phyloP scores from a whole-genome alignment of 2,888 invertebrate species.

The Syritta pipiens region DNA sequence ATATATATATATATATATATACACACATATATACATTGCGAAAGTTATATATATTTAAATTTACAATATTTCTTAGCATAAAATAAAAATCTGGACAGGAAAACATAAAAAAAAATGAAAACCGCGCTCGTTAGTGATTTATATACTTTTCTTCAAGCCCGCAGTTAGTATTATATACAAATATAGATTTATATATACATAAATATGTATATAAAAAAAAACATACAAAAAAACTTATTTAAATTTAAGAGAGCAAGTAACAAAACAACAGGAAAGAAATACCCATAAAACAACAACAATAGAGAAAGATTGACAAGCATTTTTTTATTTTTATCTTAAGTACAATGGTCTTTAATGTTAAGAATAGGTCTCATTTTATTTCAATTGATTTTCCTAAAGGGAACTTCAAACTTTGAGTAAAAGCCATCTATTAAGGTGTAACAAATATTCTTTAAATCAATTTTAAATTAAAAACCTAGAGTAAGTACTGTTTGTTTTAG shows the following conservation, averaged over 20 bases:
- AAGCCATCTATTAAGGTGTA: too few species aligned
- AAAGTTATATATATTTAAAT: slow-evolving; percentile 63
- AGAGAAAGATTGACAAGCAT: too few species aligned
- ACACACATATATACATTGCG: slow-evolving; percentile 47
- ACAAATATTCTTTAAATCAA: slow-evolving; percentile 7
- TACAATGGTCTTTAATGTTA: too few species aligned
- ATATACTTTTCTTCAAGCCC: slow-evolving; percentile 35
- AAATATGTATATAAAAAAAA: not conserved
- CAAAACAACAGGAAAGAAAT: slow-evolving; percentile 14
- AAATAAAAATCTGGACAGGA: not conserved
- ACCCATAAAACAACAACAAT: slow-evolving; percentile 1
- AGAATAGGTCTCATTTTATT: too few species aligned
- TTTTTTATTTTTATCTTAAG: not conserved
- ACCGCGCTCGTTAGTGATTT: slow-evolving; percentile 38
- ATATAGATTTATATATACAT: not conserved
- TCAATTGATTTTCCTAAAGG: too few species aligned
- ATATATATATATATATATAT: slow-evolving; percentile 7
- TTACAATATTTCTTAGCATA: slow-evolving; percentile 54
- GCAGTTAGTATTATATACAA: slow-evolving; percentile 43
- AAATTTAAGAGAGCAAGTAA: slow-evolving; percentile 21
- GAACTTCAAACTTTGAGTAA: too few species aligned
- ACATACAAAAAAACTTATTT: slow-evolving; percentile 17
- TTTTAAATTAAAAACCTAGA: not conserved
- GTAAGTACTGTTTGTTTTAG: not conserved
- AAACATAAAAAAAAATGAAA: slow-evolving; percentile 1